A percentile compares a stretch with the other conserved stretches of the same genome.
phyloP scores from a whole-genome alignment of 2,797 vertebrate species.

The Myripristis murdjan region DNA sequence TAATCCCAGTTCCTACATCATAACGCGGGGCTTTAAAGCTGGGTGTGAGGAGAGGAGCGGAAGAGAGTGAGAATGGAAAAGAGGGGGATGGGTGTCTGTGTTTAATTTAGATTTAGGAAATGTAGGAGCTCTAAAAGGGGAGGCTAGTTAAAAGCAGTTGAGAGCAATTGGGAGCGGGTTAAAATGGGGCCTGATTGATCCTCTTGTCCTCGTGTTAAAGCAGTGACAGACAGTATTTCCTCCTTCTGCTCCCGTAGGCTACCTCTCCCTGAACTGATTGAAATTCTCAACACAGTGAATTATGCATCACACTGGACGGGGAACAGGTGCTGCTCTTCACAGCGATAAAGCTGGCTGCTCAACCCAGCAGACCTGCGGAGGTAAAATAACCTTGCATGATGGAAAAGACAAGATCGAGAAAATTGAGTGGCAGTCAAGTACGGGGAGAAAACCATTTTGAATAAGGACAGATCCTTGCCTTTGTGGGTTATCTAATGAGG shows the following conservation, averaged over 20 bases:
- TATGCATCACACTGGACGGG: slow-evolving; percentile 54
- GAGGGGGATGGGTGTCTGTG: slow-evolving; percentile 57
- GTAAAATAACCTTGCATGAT: slow-evolving; percentile 50
- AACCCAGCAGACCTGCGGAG: slow-evolving; percentile 37
- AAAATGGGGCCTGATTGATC: slow-evolving; percentile 44
- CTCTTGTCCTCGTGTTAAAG: slow-evolving; percentile 19
- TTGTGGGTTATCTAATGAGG: slow-evolving; percentile 78
- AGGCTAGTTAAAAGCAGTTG: slow-evolving; percentile 31
- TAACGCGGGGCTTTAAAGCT: slow-evolving; percentile 63
- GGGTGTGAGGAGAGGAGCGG: slow-evolving; percentile 51
- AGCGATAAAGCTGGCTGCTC: slow-evolving; percentile 36
- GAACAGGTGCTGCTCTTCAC: slow-evolving; percentile 62
- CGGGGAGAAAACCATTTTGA: slow-evolving; percentile 43
- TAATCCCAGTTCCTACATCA: slow-evolving; percentile 63
- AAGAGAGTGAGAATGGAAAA: slow-evolving; percentile 41
- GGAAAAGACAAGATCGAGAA: slow-evolving; percentile 30
- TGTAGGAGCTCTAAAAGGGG: slow-evolving; percentile 51
- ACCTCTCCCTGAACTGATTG: slow-evolving; percentile 40
- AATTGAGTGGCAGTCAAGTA: slow-evolving; percentile 25
- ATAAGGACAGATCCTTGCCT: slow-evolving; percentile 56
- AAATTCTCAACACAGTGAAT: slow-evolving; percentile 62
- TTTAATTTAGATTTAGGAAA: slow-evolving; percentile 66
- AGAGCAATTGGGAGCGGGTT: slow-evolving; percentile 48
- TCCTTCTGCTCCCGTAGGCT: slow-evolving; percentile 30
- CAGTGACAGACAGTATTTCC: slow-evolving; percentile 18